Evolutionary conservation across 2,888 invertebrate species (phyloP).

Genomic region (Lagria hirta): DNA sequence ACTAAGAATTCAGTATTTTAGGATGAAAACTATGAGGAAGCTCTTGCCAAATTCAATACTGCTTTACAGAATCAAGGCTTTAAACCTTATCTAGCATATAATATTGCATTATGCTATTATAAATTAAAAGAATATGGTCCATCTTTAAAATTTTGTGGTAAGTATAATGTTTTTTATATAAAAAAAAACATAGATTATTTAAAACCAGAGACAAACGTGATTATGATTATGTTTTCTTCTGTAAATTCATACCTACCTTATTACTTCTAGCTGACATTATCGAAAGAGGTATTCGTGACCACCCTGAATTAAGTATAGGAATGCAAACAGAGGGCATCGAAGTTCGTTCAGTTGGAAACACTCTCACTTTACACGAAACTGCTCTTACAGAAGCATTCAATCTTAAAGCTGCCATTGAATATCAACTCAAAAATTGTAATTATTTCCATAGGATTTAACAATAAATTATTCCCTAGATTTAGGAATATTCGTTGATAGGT

Average conservation of each 20-base stretch:
- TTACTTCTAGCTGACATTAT: constrained; percentile 83
- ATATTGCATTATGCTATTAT: constrained; percentile 93
- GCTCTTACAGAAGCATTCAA: constrained; percentile 98
- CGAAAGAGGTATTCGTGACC: constrained; percentile 92
- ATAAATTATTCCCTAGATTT: background rate
- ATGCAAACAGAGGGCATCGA: constrained; percentile 93
- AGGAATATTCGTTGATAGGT: no score
- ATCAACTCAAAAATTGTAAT: constrained; percentile 81
- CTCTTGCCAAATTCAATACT: constrained; percentile 83
- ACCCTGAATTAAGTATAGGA: constrained; percentile 96
- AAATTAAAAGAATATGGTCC: constrained; percentile 90
- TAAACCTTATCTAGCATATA: constrained; percentile 90
- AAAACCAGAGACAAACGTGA: no score
- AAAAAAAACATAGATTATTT: no score
- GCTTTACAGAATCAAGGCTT: constrained; percentile 89
- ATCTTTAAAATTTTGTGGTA: constrained; percentile 89
- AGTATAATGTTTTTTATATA: no score
- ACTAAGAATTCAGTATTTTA: no score
- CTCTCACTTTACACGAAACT: constrained; percentile 89
- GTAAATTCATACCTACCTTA: constrained; percentile 7
- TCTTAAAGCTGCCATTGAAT: constrained; percentile 97
- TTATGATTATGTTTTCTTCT: background rate
- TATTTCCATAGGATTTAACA: background rate
- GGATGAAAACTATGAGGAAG: constrained; percentile 87
- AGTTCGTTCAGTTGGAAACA: constrained; percentile 95